These are phyloP conservation scores for Pasiphila rectangulata DNA, from an alignment of 2,888 invertebrate species.

Conservation along the genomic window DNA sequence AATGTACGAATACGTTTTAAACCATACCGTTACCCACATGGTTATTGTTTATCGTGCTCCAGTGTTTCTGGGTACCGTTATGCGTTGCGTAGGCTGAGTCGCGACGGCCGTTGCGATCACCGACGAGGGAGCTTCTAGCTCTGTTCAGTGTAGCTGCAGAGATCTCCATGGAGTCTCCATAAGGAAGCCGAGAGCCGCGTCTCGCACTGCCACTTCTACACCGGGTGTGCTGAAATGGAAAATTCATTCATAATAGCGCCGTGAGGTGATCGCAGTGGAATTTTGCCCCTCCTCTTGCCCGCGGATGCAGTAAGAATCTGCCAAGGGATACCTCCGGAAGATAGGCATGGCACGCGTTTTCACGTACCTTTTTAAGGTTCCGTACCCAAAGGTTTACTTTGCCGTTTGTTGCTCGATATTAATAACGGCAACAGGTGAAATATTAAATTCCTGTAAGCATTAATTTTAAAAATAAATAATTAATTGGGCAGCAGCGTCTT, in stretches of 20 bases:
- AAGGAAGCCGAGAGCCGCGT: slow-evolving; percentile 66
- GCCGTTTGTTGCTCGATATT: too few species aligned
- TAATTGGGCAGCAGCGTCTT: too few species aligned
- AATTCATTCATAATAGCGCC: background rate
- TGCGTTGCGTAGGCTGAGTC: slow-evolving; percentile 53
- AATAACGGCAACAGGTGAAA: too few species aligned
- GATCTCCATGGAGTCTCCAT: slow-evolving; percentile 75
- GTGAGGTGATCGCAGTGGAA: background rate
- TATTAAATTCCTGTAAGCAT: too few species aligned
- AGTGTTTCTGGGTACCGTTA: slow-evolving; percentile 63
- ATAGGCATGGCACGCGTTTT: too few species aligned
- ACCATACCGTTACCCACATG: slow-evolving; percentile 58
- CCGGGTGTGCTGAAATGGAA: slow-evolving; percentile 54
- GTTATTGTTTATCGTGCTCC: slow-evolving; percentile 67
- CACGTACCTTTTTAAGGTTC: too few species aligned
- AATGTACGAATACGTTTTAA: too few species aligned
- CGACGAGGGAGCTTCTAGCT: slow-evolving; percentile 57
- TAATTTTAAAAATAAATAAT: too few species aligned
- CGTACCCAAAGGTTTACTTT: too few species aligned
- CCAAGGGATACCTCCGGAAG: too few species aligned
- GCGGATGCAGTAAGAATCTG: too few species aligned
- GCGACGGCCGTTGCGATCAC: slow-evolving; percentile 51
- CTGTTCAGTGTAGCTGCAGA: slow-evolving; percentile 70
- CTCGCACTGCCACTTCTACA: slow-evolving; percentile 56
- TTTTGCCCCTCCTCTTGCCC: too few species aligned